A percentile compares a stretch with the other conserved stretches of the same genome.
phyloP scores from a whole-genome alignment of 2,797 vertebrate species.

The Myoxocephalus aenaeus region DNA sequence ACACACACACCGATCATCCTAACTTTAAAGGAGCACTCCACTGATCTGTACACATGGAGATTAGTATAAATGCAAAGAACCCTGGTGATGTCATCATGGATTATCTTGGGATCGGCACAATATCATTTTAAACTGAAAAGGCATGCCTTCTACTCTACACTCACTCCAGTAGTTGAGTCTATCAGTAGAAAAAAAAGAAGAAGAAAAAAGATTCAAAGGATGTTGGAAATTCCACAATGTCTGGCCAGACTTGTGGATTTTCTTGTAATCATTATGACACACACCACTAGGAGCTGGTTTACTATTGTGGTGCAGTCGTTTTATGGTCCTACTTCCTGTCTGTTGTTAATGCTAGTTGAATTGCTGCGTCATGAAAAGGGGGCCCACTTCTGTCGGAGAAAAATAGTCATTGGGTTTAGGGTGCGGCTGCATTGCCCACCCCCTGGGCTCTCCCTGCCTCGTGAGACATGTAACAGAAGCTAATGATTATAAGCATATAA shows the following conservation, averaged over 20 bases:
- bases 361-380: constrained; percentile 61
- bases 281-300: constrained; percentile 59
- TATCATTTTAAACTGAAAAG: background rate
- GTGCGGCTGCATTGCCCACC: constrained; percentile 57
- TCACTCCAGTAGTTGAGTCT: constrained; percentile 25
- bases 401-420: constrained; percentile 63
- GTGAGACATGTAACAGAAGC: constrained; percentile 56
- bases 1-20: constrained; percentile 2
- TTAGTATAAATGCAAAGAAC: background rate
- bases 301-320: constrained; percentile 61
- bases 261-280: constrained; percentile 55
- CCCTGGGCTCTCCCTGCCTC: constrained; percentile 40
- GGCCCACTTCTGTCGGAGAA: constrained; percentile 51
- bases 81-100: background rate
- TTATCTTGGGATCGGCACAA: background rate
- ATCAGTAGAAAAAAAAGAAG: constrained; percentile 8
- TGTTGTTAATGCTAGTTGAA: constrained; percentile 61
- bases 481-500: constrained; percentile 64
- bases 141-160: background rate
- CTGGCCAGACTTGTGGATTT: constrained; percentile 45
- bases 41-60: constrained; percentile 12
- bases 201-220: constrained; percentile 49
- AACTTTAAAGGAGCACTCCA: background rate
- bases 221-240: constrained; percentile 46
- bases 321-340: constrained; percentile 56